Conservation (phyloP, 2,888 invertebrate species). For the Hetaerina titia region DNA sequence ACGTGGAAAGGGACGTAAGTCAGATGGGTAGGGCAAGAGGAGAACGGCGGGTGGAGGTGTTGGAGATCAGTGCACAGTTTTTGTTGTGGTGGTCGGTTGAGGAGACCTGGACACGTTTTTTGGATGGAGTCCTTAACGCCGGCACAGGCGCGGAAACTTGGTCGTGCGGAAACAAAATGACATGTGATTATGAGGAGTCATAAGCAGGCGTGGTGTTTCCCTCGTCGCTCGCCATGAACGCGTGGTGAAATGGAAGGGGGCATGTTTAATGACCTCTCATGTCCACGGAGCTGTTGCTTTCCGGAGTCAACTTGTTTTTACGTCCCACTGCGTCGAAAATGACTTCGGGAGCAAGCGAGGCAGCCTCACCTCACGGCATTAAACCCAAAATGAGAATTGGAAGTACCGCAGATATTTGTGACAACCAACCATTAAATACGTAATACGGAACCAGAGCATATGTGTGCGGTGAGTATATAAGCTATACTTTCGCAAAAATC, state of each 20-base stretch:
- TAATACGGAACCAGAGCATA: no score
- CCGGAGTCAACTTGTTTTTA: neutral
- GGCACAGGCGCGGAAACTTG: neutral
- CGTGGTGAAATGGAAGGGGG: neutral
- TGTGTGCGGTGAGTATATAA: no score
- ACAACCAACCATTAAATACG: no score
- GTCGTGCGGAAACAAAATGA: neutral
- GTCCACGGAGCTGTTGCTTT: neutral
- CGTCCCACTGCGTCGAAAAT: neutral
- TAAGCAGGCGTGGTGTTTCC: neutral
- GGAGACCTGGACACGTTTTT: neutral
- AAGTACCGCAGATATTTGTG: no score
- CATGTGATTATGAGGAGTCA: neutral
- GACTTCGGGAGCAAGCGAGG: neutral
- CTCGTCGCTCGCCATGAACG: neutral
- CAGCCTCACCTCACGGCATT: neutral
- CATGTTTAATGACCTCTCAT: neutral
- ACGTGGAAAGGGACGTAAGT: neutral
- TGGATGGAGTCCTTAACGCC: neutral
- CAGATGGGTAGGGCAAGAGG: neutral
- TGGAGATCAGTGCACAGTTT: neutral
- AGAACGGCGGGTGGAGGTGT: neutral
- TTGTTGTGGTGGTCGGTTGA: neutral
- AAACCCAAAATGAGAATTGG: neutral
- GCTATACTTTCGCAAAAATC: no score